Evolutionary conservation across 2,888 invertebrate genomes (phyloP), one percentile per base, ranked within the genome.

Genomic region (Coelinius sp.): DNA sequence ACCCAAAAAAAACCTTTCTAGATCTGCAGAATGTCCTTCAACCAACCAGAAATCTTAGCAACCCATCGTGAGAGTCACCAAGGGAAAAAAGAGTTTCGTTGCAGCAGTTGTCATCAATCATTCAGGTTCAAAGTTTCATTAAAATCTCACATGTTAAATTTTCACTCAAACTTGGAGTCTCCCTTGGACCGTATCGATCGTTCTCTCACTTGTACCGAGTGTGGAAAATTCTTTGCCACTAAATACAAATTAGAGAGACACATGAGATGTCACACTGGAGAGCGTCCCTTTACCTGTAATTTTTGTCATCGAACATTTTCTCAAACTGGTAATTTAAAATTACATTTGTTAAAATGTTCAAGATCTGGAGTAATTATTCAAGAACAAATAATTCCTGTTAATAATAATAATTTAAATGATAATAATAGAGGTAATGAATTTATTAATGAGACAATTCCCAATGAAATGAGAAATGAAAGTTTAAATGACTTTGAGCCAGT

Each of bases 1-100:
- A n/a, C n/a, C n/a, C n/a, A n/a, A n/a, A n/a, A n/a, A n/a, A n/a
- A 10, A 44, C 1, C 24, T 12, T 41, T 70, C 4, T 72, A 86
- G 86, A 83, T 86, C 49, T 87, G 86, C 62, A 79, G 80, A 73
- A 85, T 85, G 85, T 83, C 86, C 3, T 86, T 86, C 68, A 86
- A 86, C 75, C 85, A 86, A 56, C 82, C 78, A 75, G 86, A 86
- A 71, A 83, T 86, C n/a, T 74, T 86, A 53, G 78, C 78, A 63
- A 86, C 84, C 49, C 86, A 87, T 68, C 81, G 84, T 70, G 81
- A 83, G 70, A 81, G 83, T 70, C 86, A 87, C 17, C 83, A 85
- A 41, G 83, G 80, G 56, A 86, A 84, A 64, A 85, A 83, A 64
- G 78, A 80, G 56, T 86, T 85, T 72, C 83, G 83, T 12, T 87